These are phyloP conservation scores for Drosophila sproati DNA, from an alignment of 1,140 invertebrate genomes.

Conservation along the genomic window DNA sequence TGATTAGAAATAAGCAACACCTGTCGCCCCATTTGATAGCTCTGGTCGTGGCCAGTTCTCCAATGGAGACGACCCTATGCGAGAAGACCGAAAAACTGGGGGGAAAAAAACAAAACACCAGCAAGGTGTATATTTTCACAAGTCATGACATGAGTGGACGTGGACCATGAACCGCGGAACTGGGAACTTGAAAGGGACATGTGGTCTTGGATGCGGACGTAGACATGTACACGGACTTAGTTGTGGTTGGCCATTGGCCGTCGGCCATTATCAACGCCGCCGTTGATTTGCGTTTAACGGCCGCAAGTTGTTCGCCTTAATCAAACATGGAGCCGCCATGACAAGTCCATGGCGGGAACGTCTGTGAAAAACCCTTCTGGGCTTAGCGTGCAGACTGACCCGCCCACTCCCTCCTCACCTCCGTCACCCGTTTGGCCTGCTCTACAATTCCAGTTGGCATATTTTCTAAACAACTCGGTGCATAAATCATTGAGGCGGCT, in stretches of 20 bases:
- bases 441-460: constrained; percentile 59
- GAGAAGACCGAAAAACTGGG: constrained; percentile 22
- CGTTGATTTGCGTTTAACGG: constrained; percentile 77
- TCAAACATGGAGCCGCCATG: constrained; percentile 69
- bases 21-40: constrained; percentile 72
- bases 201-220: neutral
- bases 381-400: constrained; percentile 44
- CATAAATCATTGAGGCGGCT: constrained; percentile 72
- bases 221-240: constrained; percentile 1
- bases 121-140: constrained; percentile 81
- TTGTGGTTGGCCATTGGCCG: constrained; percentile 38
- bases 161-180: constrained; percentile 22
- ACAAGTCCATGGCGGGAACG: constrained; percentile 36
- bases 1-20: constrained; percentile 75
- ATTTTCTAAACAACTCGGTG: constrained; percentile 80
- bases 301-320: constrained; percentile 64
- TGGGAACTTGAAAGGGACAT: constrained; percentile 8
- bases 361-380: constrained; percentile 72
- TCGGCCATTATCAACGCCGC: constrained; percentile 77
- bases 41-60: constrained; percentile 43
- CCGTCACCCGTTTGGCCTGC: too few species aligned
- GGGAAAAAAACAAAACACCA: constrained; percentile 28
- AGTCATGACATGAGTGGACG: constrained; percentile 71
- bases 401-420: neutral
- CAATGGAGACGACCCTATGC: constrained; percentile 30